Evolutionary conservation across 1,140 invertebrate species (phyloP).

Genomic region (Ceratosolen fusciceps): DNA sequence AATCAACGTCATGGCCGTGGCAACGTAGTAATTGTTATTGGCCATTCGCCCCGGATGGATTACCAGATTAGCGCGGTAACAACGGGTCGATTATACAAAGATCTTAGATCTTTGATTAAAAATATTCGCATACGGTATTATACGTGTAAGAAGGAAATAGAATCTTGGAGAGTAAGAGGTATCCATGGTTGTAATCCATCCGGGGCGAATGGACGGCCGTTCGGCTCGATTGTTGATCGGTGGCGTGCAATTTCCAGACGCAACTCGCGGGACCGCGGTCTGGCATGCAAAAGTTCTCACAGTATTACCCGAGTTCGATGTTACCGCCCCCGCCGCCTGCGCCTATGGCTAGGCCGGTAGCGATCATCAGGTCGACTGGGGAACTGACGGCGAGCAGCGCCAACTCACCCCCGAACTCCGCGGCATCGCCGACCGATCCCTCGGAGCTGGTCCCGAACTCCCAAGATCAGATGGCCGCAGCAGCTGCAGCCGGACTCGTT

Average conservation of each 20-base stretch:
- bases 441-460: conserved; percentile 61
- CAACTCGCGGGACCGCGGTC: conserved; percentile 75
- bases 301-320: conserved; percentile 92
- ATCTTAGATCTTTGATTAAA: too few relatives aligned
- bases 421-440: conserved; percentile 73
- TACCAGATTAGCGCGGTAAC: neutral
- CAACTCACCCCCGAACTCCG: conserved; percentile 77
- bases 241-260: conserved; percentile 71
- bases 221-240: conserved; percentile 67
- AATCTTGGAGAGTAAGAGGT: too few relatives aligned
- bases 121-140: too few relatives aligned
- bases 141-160: too few relatives aligned
- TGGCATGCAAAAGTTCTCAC: conserved; percentile 79
- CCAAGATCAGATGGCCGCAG: conserved; percentile 64
- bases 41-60: conserved; percentile 57
- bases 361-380: conserved; percentile 92
- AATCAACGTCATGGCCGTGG: conserved; percentile 4
- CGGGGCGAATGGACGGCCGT: conserved; percentile 57
- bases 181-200: conserved; percentile 14
- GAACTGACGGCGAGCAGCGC: conserved; percentile 69
- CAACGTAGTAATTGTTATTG: conserved; percentile 49
- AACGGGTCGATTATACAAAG: neutral
- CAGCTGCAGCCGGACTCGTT: conserved; percentile 66
- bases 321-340: conserved; percentile 96
- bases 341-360: conserved; percentile 95